These are phyloP conservation scores for Plagiodera versicolora DNA, from an alignment of 2,888 invertebrate species.

Conservation along the genomic window DNA sequence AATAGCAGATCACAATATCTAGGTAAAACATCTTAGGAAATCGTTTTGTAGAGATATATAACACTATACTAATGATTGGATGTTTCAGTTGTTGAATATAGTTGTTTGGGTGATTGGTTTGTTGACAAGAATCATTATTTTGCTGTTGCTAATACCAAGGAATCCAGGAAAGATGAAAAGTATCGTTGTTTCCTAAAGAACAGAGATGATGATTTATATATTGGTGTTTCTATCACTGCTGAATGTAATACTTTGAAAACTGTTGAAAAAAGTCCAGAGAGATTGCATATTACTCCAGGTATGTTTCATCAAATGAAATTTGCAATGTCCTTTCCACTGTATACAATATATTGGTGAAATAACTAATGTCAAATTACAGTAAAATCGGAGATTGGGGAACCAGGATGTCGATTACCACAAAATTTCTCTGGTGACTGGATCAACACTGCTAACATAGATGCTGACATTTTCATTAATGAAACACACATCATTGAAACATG, in stretches of 20 bases:
- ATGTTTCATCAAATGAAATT: constrained; percentile 38
- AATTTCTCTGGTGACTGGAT: constrained; percentile 96
- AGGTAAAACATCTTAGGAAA: background rate
- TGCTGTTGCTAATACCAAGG: constrained; percentile 95
- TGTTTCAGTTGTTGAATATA: constrained; percentile 77
- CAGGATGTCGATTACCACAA: constrained; percentile 89
- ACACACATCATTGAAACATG: constrained; percentile 96
- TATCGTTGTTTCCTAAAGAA: constrained; percentile 93
- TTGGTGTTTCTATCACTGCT: constrained; percentile 91
- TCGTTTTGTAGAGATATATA: background rate
- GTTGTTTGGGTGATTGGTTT: constrained; percentile 94
- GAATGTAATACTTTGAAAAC: constrained; percentile 92
- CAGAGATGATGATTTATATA: constrained; percentile 88
- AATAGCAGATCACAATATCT: too few species aligned
- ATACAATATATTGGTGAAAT: too few species aligned
- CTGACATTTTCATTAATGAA: constrained; percentile 90
- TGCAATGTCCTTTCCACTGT: too few species aligned
- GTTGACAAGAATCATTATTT: constrained; percentile 95
- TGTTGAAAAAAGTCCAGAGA: constrained; percentile 90
- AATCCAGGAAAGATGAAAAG: constrained; percentile 91
- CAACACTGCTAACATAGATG: constrained; percentile 95
- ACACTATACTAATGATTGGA: background rate
- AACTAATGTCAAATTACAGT: constrained; percentile 43
- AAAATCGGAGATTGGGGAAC: constrained; percentile 85
- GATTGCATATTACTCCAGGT: constrained; percentile 83